phyloP scores from a whole-genome alignment of 2,797 vertebrate species.

The Huso huso region DNA sequence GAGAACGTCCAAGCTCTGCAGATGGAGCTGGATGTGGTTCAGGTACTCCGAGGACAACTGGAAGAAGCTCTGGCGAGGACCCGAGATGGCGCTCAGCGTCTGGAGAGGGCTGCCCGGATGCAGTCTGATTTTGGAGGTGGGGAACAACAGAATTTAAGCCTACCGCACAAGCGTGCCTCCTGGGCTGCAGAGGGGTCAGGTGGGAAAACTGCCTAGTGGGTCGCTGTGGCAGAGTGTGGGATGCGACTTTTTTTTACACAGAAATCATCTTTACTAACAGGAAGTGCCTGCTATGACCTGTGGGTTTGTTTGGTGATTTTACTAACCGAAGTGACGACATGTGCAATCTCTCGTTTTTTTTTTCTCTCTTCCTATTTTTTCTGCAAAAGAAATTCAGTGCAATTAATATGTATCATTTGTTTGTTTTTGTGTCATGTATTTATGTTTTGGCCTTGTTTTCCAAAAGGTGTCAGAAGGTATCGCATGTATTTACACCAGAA shows the following conservation, averaged over 20 bases:
- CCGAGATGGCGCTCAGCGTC: slow-evolving; percentile 60
- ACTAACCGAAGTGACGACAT: slow-evolving; percentile 36
- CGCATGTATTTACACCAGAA: slow-evolving; percentile 1
- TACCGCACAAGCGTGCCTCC: slow-evolving; percentile 71
- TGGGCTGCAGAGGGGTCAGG: slow-evolving; percentile 52
- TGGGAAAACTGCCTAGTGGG: slow-evolving; percentile 52
- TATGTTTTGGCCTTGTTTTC: slow-evolving; percentile 29
- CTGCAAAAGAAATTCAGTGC: slow-evolving; percentile 52
- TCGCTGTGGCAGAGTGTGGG: slow-evolving; percentile 23
- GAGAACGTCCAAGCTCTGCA: slow-evolving; percentile 69
- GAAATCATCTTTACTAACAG: slow-evolving; percentile 44
- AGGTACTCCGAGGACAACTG: slow-evolving; percentile 73
- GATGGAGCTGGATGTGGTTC: slow-evolving; percentile 77
- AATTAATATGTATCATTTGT: slow-evolving; percentile 32
- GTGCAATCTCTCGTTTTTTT: slow-evolving; percentile 28
- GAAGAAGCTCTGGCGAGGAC: slow-evolving; percentile 82
- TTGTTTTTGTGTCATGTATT: slow-evolving; percentile 46
- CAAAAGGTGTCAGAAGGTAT: slow-evolving; percentile 25
- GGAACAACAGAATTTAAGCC: slow-evolving; percentile 74
- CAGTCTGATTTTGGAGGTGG: slow-evolving; percentile 78
- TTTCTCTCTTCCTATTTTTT: slow-evolving; percentile 31
- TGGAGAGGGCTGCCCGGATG: slow-evolving; percentile 65
- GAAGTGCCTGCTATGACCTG: slow-evolving; percentile 42
- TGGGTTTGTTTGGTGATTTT: slow-evolving; percentile 37
- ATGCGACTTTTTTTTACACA: neutral